Evolutionary conservation across 1,140 invertebrate species (phyloP), one percentile per base, ranked within the genome.

Genomic region (Drosophila grimshawi): DNA sequence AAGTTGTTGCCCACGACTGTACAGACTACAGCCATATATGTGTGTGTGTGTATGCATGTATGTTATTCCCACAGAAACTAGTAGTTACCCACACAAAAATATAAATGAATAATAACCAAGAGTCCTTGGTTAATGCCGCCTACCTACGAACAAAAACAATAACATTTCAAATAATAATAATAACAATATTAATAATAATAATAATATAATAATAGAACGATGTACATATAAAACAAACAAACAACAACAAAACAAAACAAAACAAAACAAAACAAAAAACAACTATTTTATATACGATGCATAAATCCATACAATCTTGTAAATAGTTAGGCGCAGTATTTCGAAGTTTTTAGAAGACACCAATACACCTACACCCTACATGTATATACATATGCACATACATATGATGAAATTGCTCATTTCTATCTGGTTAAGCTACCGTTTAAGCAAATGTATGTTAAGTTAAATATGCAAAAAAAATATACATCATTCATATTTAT

Each of bases 1-100:
- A 72, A 41, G 69, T 66, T 72, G 35, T 56, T 66, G 52, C 69
- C 69, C 69, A 72, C 62, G 46, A 60, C 56, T 71, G 62, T 71
- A 71, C 69, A 51, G 57, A 71, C 61, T 71, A 55, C 67, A 70
- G 59, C 37, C 2, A 51, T 30, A 51, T 30, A 32, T 4, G 10
- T 51, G 8, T 5, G 8, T 30, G 29, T 29, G 6, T 55, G 49
- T 32, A n/a, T 66, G 64, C 55, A 59, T 67, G 64, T 59, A 67
- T 53, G 55, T 68, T 61, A 68, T 55, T 35, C 65, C 65, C 65
- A 68, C 65, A 61, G 65, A 68, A 64, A 39, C 32, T 35, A 51
- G 33, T 60, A 43, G 39, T 7, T 60, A 35, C 33, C 32, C 3
- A 43, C 52, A 64, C 3, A 19, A n/a, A 53, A 33, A 53, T 37